phyloP scores from a whole-genome alignment of 2,888 invertebrate genomes.

The Calameuta idolon region DNA sequence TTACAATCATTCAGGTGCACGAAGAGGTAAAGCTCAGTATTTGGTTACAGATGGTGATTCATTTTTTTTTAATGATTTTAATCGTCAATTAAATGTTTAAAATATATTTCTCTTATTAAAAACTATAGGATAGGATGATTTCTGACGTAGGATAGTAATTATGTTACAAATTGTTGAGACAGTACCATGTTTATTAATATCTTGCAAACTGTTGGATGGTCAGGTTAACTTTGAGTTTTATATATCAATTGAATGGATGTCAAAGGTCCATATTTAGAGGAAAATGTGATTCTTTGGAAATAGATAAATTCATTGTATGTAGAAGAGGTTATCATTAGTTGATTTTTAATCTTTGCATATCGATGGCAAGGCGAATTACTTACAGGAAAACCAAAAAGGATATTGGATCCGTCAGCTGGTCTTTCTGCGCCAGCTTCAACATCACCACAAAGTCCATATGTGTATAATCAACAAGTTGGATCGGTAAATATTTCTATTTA shows the following conservation, averaged over 20 bases:
- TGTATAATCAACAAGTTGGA: conserved; percentile 58
- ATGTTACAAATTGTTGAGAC: neutral
- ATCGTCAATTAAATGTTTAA: neutral
- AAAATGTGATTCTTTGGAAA: neutral
- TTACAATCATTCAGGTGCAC: conserved; percentile 58
- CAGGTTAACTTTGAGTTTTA: neutral
- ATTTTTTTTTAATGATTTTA: neutral
- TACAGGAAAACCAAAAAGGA: conserved; percentile 59
- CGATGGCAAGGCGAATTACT: neutral
- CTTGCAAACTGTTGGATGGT: neutral
- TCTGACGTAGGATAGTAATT: neutral
- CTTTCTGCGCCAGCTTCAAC: conserved; percentile 40
- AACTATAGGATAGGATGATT: neutral
- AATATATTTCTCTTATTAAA: neutral
- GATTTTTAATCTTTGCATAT: neutral
- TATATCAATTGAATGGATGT: neutral
- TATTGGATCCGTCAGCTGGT: conserved; percentile 59
- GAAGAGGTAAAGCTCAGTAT: conserved; percentile 53
- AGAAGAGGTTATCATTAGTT: neutral
- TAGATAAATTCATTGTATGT: neutral
- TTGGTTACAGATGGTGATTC: conserved; percentile 11
- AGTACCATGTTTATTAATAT: neutral
- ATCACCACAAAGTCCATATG: conserved; percentile 49
- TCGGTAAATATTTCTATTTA: neutral
- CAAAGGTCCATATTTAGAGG: neutral